Conservation (phyloP, 1,140 invertebrate genomes). For the Argopecten irradians region DNA sequence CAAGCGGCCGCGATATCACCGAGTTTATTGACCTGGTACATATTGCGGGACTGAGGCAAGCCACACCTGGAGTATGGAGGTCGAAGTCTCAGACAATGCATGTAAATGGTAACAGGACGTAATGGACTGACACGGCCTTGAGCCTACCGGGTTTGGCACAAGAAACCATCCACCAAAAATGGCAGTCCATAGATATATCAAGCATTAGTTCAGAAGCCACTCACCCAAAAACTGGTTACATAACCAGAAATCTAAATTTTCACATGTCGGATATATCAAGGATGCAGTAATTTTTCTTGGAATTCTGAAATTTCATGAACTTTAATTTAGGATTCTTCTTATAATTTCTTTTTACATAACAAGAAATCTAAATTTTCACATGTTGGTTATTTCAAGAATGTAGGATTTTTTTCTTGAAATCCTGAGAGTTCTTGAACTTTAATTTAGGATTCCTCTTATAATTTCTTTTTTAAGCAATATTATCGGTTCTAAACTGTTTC, state of each 20-base stretch:
- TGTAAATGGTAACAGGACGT: neutral
- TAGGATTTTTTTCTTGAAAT: too few relatives aligned
- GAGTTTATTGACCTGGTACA: conserved; percentile 16
- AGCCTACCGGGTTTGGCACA: neutral
- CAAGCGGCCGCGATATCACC: neutral
- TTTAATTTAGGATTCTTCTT: neutral
- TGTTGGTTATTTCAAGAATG: too few relatives aligned
- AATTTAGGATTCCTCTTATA: neutral
- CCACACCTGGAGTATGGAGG: neutral
- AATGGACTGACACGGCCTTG: neutral
- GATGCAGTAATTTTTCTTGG: neutral
- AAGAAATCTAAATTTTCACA: too few relatives aligned
- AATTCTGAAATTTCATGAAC: too few relatives aligned
- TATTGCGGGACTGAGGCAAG: neutral
- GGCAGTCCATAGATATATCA: neutral
- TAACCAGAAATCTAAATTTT: neutral
- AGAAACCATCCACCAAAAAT: neutral
- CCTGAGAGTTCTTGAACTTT: too few relatives aligned
- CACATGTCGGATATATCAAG: neutral
- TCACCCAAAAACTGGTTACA: neutral
- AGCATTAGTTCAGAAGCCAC: neutral
- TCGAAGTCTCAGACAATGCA: neutral
- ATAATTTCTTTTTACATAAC: neutral
- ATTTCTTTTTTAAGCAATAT: neutral
- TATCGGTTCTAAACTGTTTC: too few relatives aligned